phyloP scores from a whole-genome alignment of 1,140 invertebrate genomes.

The Nixonia krombeini region DNA sequence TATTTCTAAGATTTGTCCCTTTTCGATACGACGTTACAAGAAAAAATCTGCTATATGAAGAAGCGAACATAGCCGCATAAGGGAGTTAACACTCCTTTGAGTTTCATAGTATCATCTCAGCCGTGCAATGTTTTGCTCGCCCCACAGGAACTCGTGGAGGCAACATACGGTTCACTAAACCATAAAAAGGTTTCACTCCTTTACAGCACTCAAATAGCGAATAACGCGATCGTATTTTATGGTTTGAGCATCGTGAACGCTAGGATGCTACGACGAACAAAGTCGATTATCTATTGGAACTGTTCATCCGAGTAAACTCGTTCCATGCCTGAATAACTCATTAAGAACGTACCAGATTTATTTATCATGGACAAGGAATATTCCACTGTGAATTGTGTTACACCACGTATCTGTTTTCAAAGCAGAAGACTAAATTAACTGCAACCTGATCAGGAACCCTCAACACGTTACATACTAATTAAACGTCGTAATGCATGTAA shows the following conservation, averaged over 20 bases:
- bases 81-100: conserved; percentile 47
- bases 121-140: conserved; percentile 47
- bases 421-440: too few species aligned
- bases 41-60: background rate
- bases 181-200: conserved; percentile 40
- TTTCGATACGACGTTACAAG: background rate
- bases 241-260: conserved; percentile 42
- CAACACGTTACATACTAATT: too few species aligned
- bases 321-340: conserved; percentile 44
- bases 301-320: conserved; percentile 44
- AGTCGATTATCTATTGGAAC: conserved; percentile 37
- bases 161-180: conserved; percentile 39
- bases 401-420: too few species aligned
- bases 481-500: too few species aligned
- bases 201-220: conserved; percentile 43
- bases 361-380: conserved; percentile 31
- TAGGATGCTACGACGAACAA: conserved; percentile 33
- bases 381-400: too few species aligned
- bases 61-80: conserved; percentile 21
- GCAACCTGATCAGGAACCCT: too few species aligned
- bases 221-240: conserved; percentile 44
- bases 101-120: conserved; percentile 47
- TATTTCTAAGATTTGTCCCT: too few species aligned
- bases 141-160: conserved; percentile 35
- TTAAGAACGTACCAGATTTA: conserved; percentile 45